Evolutionary conservation across 2,797 vertebrate genomes (phyloP), one percentile per base, ranked within the genome.

Genomic region (Acanthurus tractus): DNA sequence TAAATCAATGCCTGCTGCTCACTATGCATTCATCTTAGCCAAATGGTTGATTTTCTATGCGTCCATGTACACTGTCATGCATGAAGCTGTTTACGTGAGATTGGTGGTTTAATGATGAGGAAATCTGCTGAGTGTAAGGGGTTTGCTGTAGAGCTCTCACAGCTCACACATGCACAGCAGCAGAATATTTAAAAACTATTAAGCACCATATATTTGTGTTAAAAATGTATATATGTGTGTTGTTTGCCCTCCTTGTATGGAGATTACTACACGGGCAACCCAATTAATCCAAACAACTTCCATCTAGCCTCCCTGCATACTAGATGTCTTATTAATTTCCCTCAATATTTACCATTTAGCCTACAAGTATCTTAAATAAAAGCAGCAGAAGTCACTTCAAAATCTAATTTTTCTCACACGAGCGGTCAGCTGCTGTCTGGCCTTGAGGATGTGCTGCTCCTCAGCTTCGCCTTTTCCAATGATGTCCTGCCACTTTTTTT

Each of bases 331-430:
- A 34, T 34, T 34, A 36, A 42, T 52, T 69, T 76, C 46, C 7
- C 42, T 56, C 71, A 14, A 70, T 61, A 73, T 81, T 78, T 84
- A 63, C 48, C 49, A 49, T 49, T 42, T 59, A 70, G 61, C 69
- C 34, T 25, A 61, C 50, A 67, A 70, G 63, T 67, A 73, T 68
- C 53, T 44, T 23, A n/a, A 49, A 52, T 69, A 36, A 40, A 63
- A 75, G 68, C n/a, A 68, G 36, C 54, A 74, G 57, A 34, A 48
- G 36, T 56, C 46, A 49, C 64, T 61, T 52, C 44, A 65, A 20
- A 63, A 17, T 50, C 44, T 74, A 38, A 12, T 40, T 59, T 18
- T 45, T 34, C 66, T 70, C 55, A 20, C 50, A 65, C 45, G 62
- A 67, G 40, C 18, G 18, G 25, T 64, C 56, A 70, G 55, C 72